Conservation (phyloP, 2,797 vertebrate genomes). For the Meriones psammophilus region DNA sequence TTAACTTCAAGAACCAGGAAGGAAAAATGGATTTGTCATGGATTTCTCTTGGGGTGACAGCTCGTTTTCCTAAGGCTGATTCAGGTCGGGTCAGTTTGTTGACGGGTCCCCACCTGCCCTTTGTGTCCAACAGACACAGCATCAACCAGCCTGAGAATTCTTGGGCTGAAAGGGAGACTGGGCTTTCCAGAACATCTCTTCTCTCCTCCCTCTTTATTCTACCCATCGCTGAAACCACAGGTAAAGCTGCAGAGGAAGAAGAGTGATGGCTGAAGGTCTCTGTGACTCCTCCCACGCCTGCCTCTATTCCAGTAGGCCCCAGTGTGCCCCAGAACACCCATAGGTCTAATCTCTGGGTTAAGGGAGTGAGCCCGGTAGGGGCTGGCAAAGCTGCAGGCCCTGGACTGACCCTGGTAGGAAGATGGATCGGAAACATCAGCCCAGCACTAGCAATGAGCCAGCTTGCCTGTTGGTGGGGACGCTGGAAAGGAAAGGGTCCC, state of each 20-base stretch:
- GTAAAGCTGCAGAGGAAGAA: background rate
- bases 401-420: background rate
- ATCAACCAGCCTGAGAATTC: background rate
- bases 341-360: background rate
- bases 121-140: background rate
- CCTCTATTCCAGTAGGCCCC: background rate
- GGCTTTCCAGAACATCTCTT: background rate
- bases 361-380: background rate
- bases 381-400: background rate
- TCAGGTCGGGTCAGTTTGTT: background rate
- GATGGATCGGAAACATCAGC: background rate
- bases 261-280: background rate
- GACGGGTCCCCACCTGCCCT: background rate
- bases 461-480: background rate
- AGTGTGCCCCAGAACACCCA: background rate
- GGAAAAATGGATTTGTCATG: background rate
- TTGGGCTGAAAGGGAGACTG: background rate
- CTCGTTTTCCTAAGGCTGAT: slow-evolving; percentile 12
- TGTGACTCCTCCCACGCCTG: background rate
- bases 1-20: background rate
- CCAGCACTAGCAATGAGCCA: background rate
- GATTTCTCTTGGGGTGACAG: background rate
- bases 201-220: background rate
- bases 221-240: background rate
- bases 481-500: background rate